These are phyloP conservation scores for Thripadectes ignobilis DNA, from an alignment of 2,797 vertebrate genomes.

Conservation along the genomic window DNA sequence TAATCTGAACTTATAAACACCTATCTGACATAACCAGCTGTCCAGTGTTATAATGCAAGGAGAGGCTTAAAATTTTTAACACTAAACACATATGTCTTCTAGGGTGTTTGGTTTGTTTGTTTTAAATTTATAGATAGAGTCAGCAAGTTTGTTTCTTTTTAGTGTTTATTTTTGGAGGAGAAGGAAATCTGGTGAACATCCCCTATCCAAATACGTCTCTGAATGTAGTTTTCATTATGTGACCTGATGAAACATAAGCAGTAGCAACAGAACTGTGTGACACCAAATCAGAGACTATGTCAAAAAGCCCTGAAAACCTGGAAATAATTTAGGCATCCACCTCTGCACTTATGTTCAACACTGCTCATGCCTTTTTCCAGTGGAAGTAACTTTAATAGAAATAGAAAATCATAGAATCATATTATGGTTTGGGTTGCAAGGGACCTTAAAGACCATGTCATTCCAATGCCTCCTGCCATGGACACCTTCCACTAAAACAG, in stretches of 20 bases:
- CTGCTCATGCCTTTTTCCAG: background rate
- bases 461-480: background rate
- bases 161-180: background rate
- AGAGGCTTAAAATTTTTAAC: background rate
- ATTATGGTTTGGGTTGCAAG: background rate
- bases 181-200: background rate
- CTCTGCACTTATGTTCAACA: background rate
- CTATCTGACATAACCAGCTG: background rate
- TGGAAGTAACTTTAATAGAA: background rate
- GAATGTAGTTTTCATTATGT: background rate
- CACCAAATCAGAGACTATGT: background rate
- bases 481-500: background rate
- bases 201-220: background rate
- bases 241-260: background rate
- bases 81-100: background rate
- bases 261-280: background rate
- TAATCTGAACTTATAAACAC: background rate
- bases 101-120: background rate
- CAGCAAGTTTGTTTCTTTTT: background rate
- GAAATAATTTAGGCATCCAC: background rate
- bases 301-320: background rate
- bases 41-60: background rate
- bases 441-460: background rate
- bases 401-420: background rate
- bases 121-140: background rate